Base-by-base conservation (phyloP, 2,797 vertebrate genomes). In the Trachurus trachurus region DNA sequence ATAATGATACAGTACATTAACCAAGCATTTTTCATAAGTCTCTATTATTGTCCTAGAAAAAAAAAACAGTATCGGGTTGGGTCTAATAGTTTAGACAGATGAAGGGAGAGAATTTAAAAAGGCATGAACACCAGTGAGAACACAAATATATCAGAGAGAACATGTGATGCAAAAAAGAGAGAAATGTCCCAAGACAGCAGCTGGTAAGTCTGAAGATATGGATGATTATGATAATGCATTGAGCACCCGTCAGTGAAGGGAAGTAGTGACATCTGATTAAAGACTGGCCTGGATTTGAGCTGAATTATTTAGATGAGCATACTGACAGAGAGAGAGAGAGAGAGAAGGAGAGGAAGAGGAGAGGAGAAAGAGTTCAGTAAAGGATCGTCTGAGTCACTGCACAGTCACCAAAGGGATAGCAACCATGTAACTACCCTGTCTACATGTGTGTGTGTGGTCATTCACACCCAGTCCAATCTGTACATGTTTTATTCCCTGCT, bases 261-360 rank as follows among this genome's bases (percentile, higher is more conserved):
- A 74, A 73, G 77, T 67, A 80, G 82, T 88, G 86, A 89, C 86
- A 87, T 88, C 66, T 88, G 89, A 92, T 89, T 92, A 90, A 94
- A 93, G 88, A 88, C 78, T 83, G 80, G 76, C 84, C 81, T 87
- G 86, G 81, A 88, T 91, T 85, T 58, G 65, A 78, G 81, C 72
- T 92, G 82, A 93, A 93, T 93, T 91, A 94, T 94, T 93, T 84
- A 87, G 66, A 79, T 5, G 42, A 82, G 81, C 73, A 79, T 49
- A 69, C 59, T 76, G 76, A 81, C 6, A 15, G 75, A 66, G 54
- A 40, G 61, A 73, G 53, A 50, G 50, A 58, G 16, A 17, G 2
- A 47, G 6, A 47, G 45, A 4, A 6, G 8, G 57, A 69, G 47
- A 54, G 29, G 45, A 10, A 15, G 19, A 62, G 54, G 68, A 37